Evolutionary conservation across 2,797 vertebrate genomes (phyloP), one percentile per base, ranked within the genome.

Genomic region (Podarcis lilfordi): DNA sequence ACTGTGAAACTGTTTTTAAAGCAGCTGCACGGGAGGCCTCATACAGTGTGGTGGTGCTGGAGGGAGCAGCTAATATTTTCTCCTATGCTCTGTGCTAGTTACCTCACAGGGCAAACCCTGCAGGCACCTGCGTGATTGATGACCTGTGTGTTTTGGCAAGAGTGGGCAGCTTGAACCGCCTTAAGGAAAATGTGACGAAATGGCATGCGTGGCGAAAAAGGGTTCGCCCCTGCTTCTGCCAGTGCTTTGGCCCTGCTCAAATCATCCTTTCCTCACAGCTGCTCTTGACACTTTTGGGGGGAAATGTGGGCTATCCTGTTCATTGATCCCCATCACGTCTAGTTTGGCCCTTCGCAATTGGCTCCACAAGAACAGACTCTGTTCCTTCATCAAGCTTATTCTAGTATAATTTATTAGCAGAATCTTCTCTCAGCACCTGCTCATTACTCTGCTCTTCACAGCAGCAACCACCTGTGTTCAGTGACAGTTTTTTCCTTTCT

Each of bases 361-460:
- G 69, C 15, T 82, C 79, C 86, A 23, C 66, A 82, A 85, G 21
- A 11, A 66, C 35, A 0, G 27, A 66, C 82, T 80, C 81, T 84
- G 37, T 76, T 74, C 79, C 74, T 32, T 0, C 10, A 19, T 8
- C 21, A 27, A 55, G 61, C 25, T 78, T 55, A 84, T 81, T 83
- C 25, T 23, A 80, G 7, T 74, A 72, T 37, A 71, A 13, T 80
- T 82, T 89, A 80, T 71, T 84, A 59, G 43, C 61, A 86, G 69
- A 80, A 89, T 4, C 45, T 83, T 88, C 80, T 68, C 29, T 88
- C 84, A 81, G n/a, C 72, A 84, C 85, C 29, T 59, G 1, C 55
- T 86, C 15, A 89, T 88, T 83, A 71, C 84, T 77, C 25, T 32
- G 75, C 77, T 78, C 29, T 87, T 68, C 43, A 75, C 25, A 61